Conservation (phyloP, 2,888 invertebrate species). For the Neria commutata region DNA sequence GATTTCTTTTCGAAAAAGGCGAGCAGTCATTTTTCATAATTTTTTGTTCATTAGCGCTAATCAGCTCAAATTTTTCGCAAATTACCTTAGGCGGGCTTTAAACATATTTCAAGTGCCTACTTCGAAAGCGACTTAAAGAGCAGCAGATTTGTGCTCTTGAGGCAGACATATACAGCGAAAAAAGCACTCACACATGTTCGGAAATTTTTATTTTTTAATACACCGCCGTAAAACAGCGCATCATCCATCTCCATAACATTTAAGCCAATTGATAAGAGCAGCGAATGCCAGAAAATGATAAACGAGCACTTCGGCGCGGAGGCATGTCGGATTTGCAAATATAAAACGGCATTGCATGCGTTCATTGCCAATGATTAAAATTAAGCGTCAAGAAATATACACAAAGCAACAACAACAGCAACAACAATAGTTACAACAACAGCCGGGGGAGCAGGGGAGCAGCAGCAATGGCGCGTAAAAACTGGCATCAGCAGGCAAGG, state of each 20-base stretch:
- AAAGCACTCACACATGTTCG: neutral
- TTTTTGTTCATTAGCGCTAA: constrained; percentile 22
- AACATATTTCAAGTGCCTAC: neutral
- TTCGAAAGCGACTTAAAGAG: no score
- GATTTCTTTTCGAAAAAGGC: constrained; percentile 26
- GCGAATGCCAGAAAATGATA: neutral
- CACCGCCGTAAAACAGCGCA: neutral
- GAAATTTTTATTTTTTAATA: neutral
- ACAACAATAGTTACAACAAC: neutral
- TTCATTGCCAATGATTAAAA: constrained; percentile 21
- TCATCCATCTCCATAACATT: neutral
- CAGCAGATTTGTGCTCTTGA: no score
- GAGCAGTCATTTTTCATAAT: neutral
- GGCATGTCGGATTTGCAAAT: neutral
- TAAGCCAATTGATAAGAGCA: constrained; percentile 4
- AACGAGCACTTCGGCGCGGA: neutral
- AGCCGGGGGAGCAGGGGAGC: neutral
- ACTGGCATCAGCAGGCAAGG: neutral
- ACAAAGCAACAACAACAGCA: constrained; percentile 6
- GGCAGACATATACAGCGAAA: no score
- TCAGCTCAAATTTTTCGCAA: constrained; percentile 24
- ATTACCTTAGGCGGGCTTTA: constrained; percentile 2
- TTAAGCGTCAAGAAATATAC: constrained; percentile 26
- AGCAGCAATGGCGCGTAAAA: neutral
- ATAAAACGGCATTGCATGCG: neutral